A percentile compares a stretch with the other conserved stretches of the same genome.
Conservation (phyloP, 2,797 vertebrate species). For the Enteromius trimaculatus region DNA sequence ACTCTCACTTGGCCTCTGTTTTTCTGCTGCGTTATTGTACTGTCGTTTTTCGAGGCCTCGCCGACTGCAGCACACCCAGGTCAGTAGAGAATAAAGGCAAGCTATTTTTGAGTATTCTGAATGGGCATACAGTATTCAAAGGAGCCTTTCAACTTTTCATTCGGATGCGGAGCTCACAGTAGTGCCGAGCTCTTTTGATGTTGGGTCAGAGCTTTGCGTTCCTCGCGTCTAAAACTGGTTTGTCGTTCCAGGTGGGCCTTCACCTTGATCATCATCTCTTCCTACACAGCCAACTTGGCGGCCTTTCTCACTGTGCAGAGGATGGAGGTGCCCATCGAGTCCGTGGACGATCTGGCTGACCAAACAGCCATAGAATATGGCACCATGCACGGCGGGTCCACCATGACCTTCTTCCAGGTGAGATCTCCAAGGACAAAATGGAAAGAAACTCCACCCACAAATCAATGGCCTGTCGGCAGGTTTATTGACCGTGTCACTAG, state of each 20-base stretch:
- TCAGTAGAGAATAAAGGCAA: slow-evolving; percentile 52
- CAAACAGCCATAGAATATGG: slow-evolving; percentile 97
- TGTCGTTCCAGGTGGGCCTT: slow-evolving; percentile 91
- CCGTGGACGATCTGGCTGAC: slow-evolving; percentile 96
- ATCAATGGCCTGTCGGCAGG: slow-evolving; percentile 55
- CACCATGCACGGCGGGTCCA: slow-evolving; percentile 97
- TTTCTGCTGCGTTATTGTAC: slow-evolving; percentile 36
- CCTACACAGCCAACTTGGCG: slow-evolving; percentile 98
- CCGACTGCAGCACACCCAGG: slow-evolving; percentile 31
- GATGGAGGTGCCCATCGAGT: slow-evolving; percentile 98
- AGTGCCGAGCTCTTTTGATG: slow-evolving; percentile 10
- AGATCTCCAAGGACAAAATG: slow-evolving; percentile 38
- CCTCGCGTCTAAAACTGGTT: slow-evolving; percentile 55
- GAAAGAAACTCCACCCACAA: slow-evolving; percentile 6
- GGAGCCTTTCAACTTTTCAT: slow-evolving; percentile 45
- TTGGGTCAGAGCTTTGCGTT: slow-evolving; percentile 43
- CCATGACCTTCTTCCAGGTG: slow-evolving; percentile 99
- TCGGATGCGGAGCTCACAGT: slow-evolving; percentile 32
- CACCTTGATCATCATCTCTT: slow-evolving; percentile 99
- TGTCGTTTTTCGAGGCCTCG: slow-evolving; percentile 36
- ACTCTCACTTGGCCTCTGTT: slow-evolving; percentile 35
- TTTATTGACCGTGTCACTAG: slow-evolving; percentile 56
- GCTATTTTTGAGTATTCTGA: slow-evolving; percentile 47
- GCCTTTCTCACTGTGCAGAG: slow-evolving; percentile 97
- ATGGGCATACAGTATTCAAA: slow-evolving; percentile 13